Evolutionary conservation across 92 coral and sea anemone species (phyloP).

Genomic region (Bergia puertoricense): DNA sequence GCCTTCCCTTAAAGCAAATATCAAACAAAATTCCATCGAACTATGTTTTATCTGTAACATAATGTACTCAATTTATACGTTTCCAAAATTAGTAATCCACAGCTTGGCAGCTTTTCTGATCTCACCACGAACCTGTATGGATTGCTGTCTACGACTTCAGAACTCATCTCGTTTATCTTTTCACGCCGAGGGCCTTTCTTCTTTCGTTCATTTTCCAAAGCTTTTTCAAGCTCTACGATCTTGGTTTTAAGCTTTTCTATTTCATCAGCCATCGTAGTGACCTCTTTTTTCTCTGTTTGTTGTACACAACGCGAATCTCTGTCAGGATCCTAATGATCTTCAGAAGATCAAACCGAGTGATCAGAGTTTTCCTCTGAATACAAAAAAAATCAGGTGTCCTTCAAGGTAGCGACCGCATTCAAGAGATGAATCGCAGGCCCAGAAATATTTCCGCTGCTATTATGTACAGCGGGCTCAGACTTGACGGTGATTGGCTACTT

Average conservation of each 20-base stretch:
- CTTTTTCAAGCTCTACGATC: constrained; percentile 82
- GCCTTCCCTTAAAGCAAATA: background rate
- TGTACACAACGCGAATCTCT: background rate
- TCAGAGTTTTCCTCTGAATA: background rate
- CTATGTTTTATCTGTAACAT: background rate
- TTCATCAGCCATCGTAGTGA: constrained; percentile 79
- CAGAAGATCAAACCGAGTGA: background rate
- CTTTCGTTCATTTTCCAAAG: constrained; percentile 78
- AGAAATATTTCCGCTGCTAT: constrained; percentile 1
- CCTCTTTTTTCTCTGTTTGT: background rate
- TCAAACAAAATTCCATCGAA: background rate
- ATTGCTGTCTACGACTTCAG: constrained; percentile 95
- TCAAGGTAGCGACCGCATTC: constrained; percentile 15
- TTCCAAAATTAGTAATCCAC: constrained; percentile 1
- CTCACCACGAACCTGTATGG: constrained; percentile 82
- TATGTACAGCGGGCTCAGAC: constrained; percentile 18
- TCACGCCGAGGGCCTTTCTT: constrained; percentile 74
- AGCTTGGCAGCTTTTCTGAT: background rate
- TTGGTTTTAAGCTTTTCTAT: constrained; percentile 72
- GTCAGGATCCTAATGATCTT: background rate
- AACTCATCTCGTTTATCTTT: constrained; percentile 79
- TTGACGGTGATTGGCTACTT: constrained; percentile 23
- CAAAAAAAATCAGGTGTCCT: constrained; percentile 41
- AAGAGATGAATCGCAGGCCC: constrained; percentile 15
- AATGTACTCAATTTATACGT: background rate